These are phyloP conservation scores for Vandiemenella viatica DNA, from an alignment of 2,888 invertebrate species.

Conservation along the genomic window DNA sequence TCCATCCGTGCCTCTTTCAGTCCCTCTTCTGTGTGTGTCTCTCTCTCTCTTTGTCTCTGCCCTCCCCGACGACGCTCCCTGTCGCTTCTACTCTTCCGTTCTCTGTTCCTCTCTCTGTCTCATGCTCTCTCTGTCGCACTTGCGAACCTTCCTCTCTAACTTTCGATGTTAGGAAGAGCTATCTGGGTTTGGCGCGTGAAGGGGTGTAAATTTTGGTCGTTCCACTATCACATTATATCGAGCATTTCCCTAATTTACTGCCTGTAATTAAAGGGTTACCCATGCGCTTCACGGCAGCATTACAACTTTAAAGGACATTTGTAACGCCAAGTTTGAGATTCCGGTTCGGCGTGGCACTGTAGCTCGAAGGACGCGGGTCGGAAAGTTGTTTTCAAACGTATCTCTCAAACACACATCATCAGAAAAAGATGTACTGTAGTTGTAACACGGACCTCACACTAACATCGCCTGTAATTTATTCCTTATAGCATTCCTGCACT, in stretches of 20 bases:
- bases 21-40: too few relatives aligned
- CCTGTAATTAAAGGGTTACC: slow-evolving; percentile 19
- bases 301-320: slow-evolving; percentile 16
- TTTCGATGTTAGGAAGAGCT: slow-evolving; percentile 15
- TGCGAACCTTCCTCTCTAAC: neutral
- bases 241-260: slow-evolving; percentile 19
- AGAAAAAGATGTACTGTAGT: too few relatives aligned
- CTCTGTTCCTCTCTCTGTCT: neutral
- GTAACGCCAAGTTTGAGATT: slow-evolving; percentile 14
- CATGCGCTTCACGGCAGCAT: slow-evolving; percentile 15
- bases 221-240: slow-evolving; percentile 18
- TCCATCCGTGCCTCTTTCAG: too few relatives aligned
- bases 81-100: neutral
- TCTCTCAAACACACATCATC: too few relatives aligned
- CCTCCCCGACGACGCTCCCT: neutral
- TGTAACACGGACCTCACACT: too few relatives aligned
- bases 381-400: too few relatives aligned
- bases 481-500: too few relatives aligned
- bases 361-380: too few relatives aligned
- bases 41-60: neutral
- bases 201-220: slow-evolving; percentile 17
- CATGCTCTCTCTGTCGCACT: neutral
- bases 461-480: too few relatives aligned
- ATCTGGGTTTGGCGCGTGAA: slow-evolving; percentile 16
- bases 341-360: too few relatives aligned